Percentiles rank a stretch among this genome's conserved stretches.
These are phyloP conservation scores for Heliconius charithonia DNA, from an alignment of 2,888 invertebrate genomes.

Conservation along the genomic window DNA sequence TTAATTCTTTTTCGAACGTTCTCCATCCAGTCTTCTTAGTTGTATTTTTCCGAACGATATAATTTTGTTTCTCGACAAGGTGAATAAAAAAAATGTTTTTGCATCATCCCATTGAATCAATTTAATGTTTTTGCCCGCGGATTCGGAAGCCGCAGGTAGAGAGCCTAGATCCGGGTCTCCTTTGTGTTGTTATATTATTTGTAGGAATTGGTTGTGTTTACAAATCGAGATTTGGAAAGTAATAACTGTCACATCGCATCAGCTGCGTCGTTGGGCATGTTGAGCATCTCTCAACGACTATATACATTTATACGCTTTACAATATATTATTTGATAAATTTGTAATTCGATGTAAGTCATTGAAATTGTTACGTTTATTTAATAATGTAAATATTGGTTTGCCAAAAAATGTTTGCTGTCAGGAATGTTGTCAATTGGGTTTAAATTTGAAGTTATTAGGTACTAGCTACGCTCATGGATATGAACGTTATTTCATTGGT, in stretches of 20 bases:
- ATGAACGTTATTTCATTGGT: too few species aligned
- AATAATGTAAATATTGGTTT: not conserved
- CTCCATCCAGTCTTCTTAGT: constrained; percentile 55
- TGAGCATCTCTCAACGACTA: constrained; percentile 53
- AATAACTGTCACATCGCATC: constrained; percentile 78
- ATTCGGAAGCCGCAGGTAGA: constrained; percentile 84
- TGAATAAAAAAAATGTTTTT: constrained; percentile 76
- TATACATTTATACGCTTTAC: constrained; percentile 45
- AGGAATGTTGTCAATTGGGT: not conserved
- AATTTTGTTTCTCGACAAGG: constrained; percentile 78
- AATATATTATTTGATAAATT: constrained; percentile 36
- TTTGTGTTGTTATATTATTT: constrained; percentile 66
- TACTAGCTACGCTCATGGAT: too few species aligned
- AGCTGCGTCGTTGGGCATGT: constrained; percentile 74
- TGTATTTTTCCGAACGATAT: constrained; percentile 75
- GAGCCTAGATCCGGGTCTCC: constrained; percentile 77
- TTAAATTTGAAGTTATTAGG: not conserved
- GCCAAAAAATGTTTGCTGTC: not conserved
- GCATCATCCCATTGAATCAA: constrained; percentile 74
- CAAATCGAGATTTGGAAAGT: constrained; percentile 77
- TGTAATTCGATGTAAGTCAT: constrained; percentile 4
- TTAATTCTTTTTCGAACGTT: constrained; percentile 45
- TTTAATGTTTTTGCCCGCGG: constrained; percentile 72
- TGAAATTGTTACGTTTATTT: constrained; percentile 7
- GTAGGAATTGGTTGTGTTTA: constrained; percentile 76